Evolutionary conservation across 2,797 vertebrate genomes (phyloP), one percentile per base, ranked within the genome.

Genomic region (Graptemys geographica): DNA sequence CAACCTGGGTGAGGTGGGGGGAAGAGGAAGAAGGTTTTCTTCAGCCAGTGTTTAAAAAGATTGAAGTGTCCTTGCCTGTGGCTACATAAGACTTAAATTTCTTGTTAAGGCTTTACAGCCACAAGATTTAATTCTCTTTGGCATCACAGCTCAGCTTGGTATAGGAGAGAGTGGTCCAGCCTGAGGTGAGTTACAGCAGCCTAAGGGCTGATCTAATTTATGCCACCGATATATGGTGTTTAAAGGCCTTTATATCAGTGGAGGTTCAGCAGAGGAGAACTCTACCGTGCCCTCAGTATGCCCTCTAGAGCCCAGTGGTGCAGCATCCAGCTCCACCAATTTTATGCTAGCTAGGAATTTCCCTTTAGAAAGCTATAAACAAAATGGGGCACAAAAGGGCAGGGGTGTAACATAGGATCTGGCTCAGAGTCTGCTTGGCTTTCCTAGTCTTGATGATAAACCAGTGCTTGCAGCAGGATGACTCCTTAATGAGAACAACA

Each of bases 121-220:
- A 83, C 16, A n/a, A 13, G 47, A 93, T 85, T 95, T 56, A 89
- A 59, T 65, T 86, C 56, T 79, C n/a, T 72, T 31, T 33, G 59
- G 31, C 59, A 31, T 62, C 59, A 33, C 81, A 87, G 31, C 56
- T 89, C 56, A 53, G 3, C 0, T 0, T 72, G 51, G 27, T 47
- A 31, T 44, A 85, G 56, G 65, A 65, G 81, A 55, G 69, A 93
- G 53, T 65, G 52, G 79, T 85, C 81, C 11, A 57, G 79, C 57
- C 65, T 57, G 62, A 72, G 31, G 52, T 94, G 62, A 76, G 89
- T 57, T 31, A 0, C 8, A 87, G 72, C 28, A 59, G 59, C 53
- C 84, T 57, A 37, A 76, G 37, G 13, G 81, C 33, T 51, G 62
- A 47, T 90, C 84, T 81, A 13, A 49, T 76, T 49, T 84, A 55